These are phyloP conservation scores for Tragelaphus buxtoni DNA, from an alignment of 2,113 vertebrate species.

Conservation along the genomic window DNA sequence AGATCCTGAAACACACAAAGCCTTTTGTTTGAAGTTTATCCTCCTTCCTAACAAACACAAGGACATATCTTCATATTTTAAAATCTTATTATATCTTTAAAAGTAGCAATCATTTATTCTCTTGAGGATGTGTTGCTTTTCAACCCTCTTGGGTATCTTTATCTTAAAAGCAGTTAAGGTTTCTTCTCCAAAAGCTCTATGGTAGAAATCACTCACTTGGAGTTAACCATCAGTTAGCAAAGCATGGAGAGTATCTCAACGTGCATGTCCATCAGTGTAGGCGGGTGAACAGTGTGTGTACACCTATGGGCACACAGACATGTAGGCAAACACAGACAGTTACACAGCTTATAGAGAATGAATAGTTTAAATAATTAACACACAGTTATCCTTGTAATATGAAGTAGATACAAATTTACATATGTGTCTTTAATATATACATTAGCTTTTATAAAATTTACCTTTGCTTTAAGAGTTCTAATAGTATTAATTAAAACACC, in stretches of 20 bases:
- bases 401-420: slow-evolving; percentile 13
- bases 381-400: neutral
- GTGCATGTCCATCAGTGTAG: neutral
- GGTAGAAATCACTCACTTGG: slow-evolving; percentile 46
- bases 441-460: neutral
- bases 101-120: neutral
- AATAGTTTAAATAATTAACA: slow-evolving; percentile 1
- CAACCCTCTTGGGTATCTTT: slow-evolving; percentile 4
- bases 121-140: neutral
- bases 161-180: slow-evolving; percentile 56
- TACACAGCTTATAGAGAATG: neutral
- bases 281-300: too few species aligned
- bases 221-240: slow-evolving; percentile 63
- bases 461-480: neutral
- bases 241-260: neutral
- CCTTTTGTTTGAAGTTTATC: neutral
- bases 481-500: neutral
- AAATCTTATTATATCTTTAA: neutral
- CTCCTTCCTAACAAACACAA: neutral
- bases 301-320: neutral
- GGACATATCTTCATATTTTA: neutral
- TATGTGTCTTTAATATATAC: neutral
- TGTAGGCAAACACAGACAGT: neutral
- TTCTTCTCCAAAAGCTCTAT: slow-evolving; percentile 64
- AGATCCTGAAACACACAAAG: neutral